Base-by-base conservation (phyloP, 2,797 vertebrate species). In the Artibeus lituratus region DNA sequence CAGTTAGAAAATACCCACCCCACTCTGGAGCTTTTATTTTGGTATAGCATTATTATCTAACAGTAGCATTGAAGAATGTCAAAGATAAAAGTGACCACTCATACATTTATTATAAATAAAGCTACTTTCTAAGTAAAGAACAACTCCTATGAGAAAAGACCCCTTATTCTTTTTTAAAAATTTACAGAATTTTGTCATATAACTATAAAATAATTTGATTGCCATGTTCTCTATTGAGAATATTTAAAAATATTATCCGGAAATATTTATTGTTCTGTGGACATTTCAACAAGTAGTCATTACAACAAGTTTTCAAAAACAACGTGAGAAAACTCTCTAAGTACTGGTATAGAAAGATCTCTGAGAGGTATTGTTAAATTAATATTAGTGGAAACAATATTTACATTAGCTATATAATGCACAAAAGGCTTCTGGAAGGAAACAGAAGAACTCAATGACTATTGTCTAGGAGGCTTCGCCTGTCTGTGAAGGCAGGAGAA, bases 271-370 rank as follows among this genome's bases (percentile, higher is more conserved):
- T 57, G 21, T 73, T 55, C 47, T 62, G 10, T 84, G 88, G 37
- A 29, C 51, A 77, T 82, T 6, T 57, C 44, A 82, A 67, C 67
- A 92, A 85, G 42, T 51, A 92, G 49, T 7, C 59, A 26, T 37
- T 85, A 29, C 49, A 92, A 70, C 18, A 5, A 88, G 19, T 67
- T 88, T 93, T 89, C 94, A 93, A 89, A 55, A 10, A 81, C 24
- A 83, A 81, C 4, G 51, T 83, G 21, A 83, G 55, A 11, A 94
- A 78, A 19, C 11, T 78, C 78, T 57, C 12, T 4, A 59, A 85
- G 49, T 80, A 62, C n/a, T 73, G 49, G 70, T 47, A 78, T 16
- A 55, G 39, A 83, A 84, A 39, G n/a, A 49, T 91, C 55, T 93
- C 55, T 44, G 74, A 74, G 70, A 86, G 22, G 26, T 65, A 76